These are phyloP conservation scores for Zaprionus taronus DNA, from an alignment of 1,140 invertebrate genomes.

Conservation along the genomic window DNA sequence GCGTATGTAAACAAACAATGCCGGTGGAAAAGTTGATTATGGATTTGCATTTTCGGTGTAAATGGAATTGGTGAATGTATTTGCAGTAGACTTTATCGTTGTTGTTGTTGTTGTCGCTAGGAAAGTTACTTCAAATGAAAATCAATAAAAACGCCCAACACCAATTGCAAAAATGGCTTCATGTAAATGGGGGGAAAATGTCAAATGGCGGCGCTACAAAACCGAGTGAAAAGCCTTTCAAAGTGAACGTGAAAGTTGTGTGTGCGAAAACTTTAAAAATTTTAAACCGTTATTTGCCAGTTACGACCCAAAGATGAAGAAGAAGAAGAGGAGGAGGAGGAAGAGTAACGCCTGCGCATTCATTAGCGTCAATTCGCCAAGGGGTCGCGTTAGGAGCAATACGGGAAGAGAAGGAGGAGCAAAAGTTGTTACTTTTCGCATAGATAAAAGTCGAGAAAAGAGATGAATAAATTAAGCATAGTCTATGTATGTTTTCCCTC, in stretches of 20 bases:
- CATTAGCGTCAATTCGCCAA: conserved; percentile 17
- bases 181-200: conserved; percentile 52
- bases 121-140: conserved; percentile 65
- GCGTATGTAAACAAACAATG: conserved; percentile 45
- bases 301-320: neutral
- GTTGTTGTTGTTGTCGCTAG: conserved; percentile 23
- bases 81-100: conserved; percentile 42
- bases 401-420: neutral
- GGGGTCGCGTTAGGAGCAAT: neutral
- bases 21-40: conserved; percentile 66
- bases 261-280: conserved; percentile 42
- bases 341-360: conserved; percentile 17
- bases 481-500: neutral
- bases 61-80: conserved; percentile 22
- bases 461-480: conserved; percentile 5
- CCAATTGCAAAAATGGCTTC: conserved; percentile 1
- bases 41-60: conserved; percentile 67
- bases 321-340: neutral
- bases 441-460: neutral
- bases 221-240: conserved; percentile 51
- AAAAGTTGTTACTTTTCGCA: conserved; percentile 29
- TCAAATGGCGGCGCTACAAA: conserved; percentile 59
- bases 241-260: conserved; percentile 70
- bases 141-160: conserved; percentile 62
- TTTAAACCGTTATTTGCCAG: conserved; percentile 44